phyloP scores from a whole-genome alignment of 1,140 invertebrate species.

The Teleopsis dalmanni region DNA sequence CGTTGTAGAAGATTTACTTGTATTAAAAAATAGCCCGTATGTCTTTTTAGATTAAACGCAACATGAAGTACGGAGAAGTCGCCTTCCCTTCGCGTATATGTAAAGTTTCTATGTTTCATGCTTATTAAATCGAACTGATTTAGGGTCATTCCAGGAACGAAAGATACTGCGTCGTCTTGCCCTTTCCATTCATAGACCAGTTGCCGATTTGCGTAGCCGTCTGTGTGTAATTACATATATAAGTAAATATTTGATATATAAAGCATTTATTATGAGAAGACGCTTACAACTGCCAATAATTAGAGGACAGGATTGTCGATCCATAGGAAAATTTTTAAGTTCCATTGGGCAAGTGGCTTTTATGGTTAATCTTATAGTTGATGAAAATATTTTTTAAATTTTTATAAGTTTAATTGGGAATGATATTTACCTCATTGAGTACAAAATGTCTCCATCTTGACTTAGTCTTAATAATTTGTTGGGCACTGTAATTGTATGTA shows the following conservation, averaged over 20 bases:
- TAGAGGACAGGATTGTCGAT: slow-evolving; percentile 85
- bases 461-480: slow-evolving; percentile 86
- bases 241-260: neutral
- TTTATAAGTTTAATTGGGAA: neutral
- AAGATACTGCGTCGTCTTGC: slow-evolving; percentile 69
- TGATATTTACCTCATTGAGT: slow-evolving; percentile 77
- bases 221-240: slow-evolving; percentile 46
- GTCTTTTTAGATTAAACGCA: slow-evolving; percentile 83
- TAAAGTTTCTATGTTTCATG: slow-evolving; percentile 72
- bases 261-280: neutral
- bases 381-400: neutral
- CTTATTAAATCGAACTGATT: slow-evolving; percentile 86
- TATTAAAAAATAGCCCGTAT: slow-evolving; percentile 89
- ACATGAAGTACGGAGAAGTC: slow-evolving; percentile 84
- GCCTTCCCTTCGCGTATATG: slow-evolving; percentile 69
- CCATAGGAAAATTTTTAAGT: slow-evolving; percentile 93
- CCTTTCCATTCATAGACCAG: slow-evolving; percentile 86
- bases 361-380: slow-evolving; percentile 74
- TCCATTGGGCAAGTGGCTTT: slow-evolving; percentile 97
- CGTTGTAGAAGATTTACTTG: slow-evolving; percentile 50
- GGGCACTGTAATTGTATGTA: slow-evolving; percentile 91
- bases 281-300: slow-evolving; percentile 91
- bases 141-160: slow-evolving; percentile 80
- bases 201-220: slow-evolving; percentile 84
- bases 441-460: slow-evolving; percentile 85